Percentiles rank a stretch among this genome's conserved stretches.
Conservation (phyloP, 1,140 invertebrate species). For the Zaprionus davidi region DNA sequence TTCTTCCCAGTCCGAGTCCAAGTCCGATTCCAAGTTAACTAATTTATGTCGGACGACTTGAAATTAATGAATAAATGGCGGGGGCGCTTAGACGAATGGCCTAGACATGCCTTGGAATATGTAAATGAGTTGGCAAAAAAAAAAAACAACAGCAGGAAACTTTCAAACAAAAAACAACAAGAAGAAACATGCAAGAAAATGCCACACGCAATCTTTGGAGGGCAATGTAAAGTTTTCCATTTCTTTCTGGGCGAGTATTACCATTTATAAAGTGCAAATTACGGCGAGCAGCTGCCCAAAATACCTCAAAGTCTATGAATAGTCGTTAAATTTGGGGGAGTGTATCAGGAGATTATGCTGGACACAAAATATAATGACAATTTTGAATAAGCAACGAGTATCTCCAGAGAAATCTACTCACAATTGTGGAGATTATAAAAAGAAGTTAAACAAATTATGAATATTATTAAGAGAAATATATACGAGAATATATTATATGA, state of each 20-base stretch:
- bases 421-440: conserved; percentile 13
- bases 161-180: conserved; percentile 49
- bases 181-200: conserved; percentile 55
- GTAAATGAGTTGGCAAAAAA: conserved; percentile 69
- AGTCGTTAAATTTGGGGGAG: conserved; percentile 16
- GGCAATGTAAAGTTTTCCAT: conserved; percentile 75
- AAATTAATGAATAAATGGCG: conserved; percentile 82
- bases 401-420: conserved; percentile 8
- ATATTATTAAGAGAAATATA: not conserved
- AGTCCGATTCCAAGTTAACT: conserved; percentile 74
- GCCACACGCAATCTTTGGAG: conserved; percentile 76
- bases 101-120: conserved; percentile 61
- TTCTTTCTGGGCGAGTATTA: conserved; percentile 24
- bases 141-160: conserved; percentile 8
- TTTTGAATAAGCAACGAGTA: conserved; percentile 7
- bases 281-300: conserved; percentile 60
- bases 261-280: conserved; percentile 72
- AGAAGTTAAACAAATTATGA: not conserved
- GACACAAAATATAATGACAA: conserved; percentile 39
- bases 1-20: conserved; percentile 58
- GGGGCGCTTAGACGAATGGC: conserved; percentile 76
- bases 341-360: conserved; percentile 33
- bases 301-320: conserved; percentile 38
- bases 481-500: not conserved
- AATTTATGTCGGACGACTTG: conserved; percentile 82